These are phyloP conservation scores for Leptodirus hochenwartii DNA, from an alignment of 2,888 invertebrate species.

Conservation along the genomic window DNA sequence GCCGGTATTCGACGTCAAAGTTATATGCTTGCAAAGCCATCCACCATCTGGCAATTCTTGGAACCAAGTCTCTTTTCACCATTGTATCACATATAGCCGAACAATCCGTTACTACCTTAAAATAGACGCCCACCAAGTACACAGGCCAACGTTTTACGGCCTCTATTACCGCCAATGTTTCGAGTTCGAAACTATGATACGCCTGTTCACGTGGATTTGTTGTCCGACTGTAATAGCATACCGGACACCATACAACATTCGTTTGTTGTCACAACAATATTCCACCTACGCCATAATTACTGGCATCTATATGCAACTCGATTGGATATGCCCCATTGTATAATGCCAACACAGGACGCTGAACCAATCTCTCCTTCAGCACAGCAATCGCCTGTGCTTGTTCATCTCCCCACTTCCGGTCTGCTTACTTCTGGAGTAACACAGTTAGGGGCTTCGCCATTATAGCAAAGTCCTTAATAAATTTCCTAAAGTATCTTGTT, in stretches of 20 bases:
- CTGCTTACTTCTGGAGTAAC: constrained; percentile 12
- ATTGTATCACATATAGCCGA: neutral
- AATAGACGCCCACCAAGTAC: neutral
- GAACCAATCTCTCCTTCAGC: constrained; percentile 11
- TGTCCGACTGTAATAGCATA: neutral
- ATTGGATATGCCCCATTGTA: constrained; percentile 12
- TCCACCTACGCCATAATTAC: constrained; percentile 12
- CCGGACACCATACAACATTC: neutral
- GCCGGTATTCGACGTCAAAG: constrained; percentile 13
- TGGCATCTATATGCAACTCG: constrained; percentile 13
- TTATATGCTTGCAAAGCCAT: constrained; percentile 14
- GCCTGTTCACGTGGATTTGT: neutral
- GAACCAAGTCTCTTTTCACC: constrained; percentile 3
- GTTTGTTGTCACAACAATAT: constrained; percentile 12
- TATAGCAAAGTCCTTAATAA: constrained; percentile 14
- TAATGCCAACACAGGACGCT: constrained; percentile 13
- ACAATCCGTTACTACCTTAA: constrained; percentile 6
- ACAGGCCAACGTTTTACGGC: neutral
- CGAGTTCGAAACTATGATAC: neutral
- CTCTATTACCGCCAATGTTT: neutral
- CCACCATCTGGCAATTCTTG: constrained; percentile 14
- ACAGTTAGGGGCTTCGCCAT: constrained; percentile 13
- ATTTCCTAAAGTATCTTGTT: constrained; percentile 15
- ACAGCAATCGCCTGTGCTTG: constrained; percentile 12
- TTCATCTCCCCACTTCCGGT: constrained; percentile 11